These are phyloP conservation scores for Hydractinia symbiolongicarpus DNA, from an alignment of 30 jellyfish, hydroid and myxozoan genomes.

Conservation along the genomic window DNA sequence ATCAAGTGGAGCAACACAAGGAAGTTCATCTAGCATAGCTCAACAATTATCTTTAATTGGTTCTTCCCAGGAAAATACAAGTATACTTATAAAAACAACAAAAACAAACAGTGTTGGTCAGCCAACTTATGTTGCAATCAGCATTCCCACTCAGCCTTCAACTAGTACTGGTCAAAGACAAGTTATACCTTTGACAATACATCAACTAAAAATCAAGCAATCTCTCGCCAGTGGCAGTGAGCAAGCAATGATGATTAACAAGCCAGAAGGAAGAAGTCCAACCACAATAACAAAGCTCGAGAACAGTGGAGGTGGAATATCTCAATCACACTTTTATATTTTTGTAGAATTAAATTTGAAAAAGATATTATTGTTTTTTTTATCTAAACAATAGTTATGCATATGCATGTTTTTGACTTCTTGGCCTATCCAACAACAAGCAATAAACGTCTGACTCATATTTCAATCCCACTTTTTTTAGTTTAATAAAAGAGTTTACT, in stretches of 20 bases:
- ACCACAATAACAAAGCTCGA: no score
- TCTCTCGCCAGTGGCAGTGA: neutral
- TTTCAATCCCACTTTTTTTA: no score
- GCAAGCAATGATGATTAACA: neutral
- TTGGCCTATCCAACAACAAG: no score
- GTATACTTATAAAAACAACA: conserved; percentile 23
- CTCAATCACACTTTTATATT: no score
- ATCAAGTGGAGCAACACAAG: neutral
- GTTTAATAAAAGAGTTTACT: no score
- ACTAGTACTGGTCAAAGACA: conserved; percentile 11
- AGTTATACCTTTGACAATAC: conserved; percentile 27
- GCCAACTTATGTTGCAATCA: conserved; percentile 39
- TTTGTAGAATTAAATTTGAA: no score
- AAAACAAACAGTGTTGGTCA: conserved; percentile 37
- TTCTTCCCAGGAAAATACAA: conserved; percentile 4
- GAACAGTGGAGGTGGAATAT: neutral
- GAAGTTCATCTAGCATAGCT: neutral
- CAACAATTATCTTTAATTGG: conserved; percentile 12
- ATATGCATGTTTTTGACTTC: no score
- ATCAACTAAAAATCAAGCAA: conserved; percentile 22
- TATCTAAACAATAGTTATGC: no score
- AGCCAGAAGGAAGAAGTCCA: neutral
- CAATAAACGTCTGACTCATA: no score
- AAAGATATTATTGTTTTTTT: no score
- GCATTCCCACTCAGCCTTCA: conserved; percentile 14